Evolutionary conservation across 1,140 invertebrate species (phyloP), one percentile per base, ranked within the genome.

Genomic region (Bathynomus jamesi): DNA sequence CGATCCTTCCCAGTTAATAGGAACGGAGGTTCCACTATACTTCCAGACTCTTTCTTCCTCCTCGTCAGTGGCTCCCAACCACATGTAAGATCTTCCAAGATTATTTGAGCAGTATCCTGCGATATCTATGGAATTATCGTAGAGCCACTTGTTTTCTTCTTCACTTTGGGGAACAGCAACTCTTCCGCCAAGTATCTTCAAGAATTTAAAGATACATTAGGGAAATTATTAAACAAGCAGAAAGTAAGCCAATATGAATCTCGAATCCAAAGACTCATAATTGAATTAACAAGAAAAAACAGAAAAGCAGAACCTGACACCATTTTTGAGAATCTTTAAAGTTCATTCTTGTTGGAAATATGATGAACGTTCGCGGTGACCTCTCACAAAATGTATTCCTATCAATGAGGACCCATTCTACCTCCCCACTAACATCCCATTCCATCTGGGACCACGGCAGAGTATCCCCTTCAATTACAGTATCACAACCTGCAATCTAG

Each of bases 11-110:
- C 70, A 77, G 4, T 61, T 8, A 0, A 77, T 4, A 2, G 64
- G 29, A 5, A 21, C 8, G 2, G 53, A 30, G 7, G 72, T 61
- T 3, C 60, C 70, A 66, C 32, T 72, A 61, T 74, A 71, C 29
- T 21, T 53, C 76, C 76, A 77, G 5, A 24, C 17, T 1, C 72
- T 29, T 28, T 77, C 76, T 3, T 60, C 8, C 11, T n/a, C 25
- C 28, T 67, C n/a, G 67, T 77, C 76, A 24, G 65, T 66, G n/a
- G 76, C 76, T 21, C 76, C 76, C 28, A 77, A 28, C 76, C 76
- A 77, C 66, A 77, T 17, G 62, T 77, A 77, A 3, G 64, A 72
- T 7, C 60, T 53, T 1, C 72, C 72, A n/a, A 65, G 40, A n/a
- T 71, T 68, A 10, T 66, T 53, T 21, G 76, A 74, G 31, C 76